phyloP scores from a whole-genome alignment of 2,888 invertebrate genomes.

The Lepidocyrtoides sp. region DNA sequence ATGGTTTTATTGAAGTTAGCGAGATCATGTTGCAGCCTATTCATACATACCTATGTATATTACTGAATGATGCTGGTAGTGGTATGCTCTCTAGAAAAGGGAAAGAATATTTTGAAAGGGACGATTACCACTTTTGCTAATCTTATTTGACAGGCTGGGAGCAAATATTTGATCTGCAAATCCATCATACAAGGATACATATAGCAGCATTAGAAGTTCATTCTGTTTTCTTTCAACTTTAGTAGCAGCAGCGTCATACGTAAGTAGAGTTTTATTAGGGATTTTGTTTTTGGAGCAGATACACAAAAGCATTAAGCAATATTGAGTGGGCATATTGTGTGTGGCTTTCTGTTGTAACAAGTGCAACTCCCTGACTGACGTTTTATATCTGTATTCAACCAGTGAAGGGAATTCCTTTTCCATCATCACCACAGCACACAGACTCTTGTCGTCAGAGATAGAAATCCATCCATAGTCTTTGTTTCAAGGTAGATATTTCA shows the following conservation, averaged over 20 bases:
- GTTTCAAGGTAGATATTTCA: not conserved
- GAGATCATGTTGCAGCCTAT: constrained; percentile 34
- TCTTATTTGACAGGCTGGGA: constrained; percentile 75
- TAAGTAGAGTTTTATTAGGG: constrained; percentile 26
- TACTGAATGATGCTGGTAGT: not conserved
- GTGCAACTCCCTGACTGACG: not conserved
- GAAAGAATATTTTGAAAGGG: constrained; percentile 62
- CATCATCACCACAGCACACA: not conserved
- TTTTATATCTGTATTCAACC: constrained; percentile 15
- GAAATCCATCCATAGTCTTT: not conserved
- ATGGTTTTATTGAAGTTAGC: constrained; percentile 1
- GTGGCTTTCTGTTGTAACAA: constrained; percentile 14
- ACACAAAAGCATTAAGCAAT: constrained; percentile 17
- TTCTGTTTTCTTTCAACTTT: not conserved
- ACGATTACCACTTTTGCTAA: constrained; percentile 78
- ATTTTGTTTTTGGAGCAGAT: constrained; percentile 64
- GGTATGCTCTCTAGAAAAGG: too few relatives aligned
- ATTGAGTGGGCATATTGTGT: constrained; percentile 11
- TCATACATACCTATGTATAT: not conserved
- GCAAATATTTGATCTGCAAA: constrained; percentile 77
- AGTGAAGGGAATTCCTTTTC: constrained; percentile 23
- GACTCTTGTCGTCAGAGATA: not conserved
- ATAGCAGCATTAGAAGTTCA: not conserved
- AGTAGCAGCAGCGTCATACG: not conserved
- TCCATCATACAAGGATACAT: constrained; percentile 64